Evolutionary conservation across 2,113 vertebrate species (phyloP), one percentile per base, ranked within the genome.

Genomic region (Corythaixoides concolor): DNA sequence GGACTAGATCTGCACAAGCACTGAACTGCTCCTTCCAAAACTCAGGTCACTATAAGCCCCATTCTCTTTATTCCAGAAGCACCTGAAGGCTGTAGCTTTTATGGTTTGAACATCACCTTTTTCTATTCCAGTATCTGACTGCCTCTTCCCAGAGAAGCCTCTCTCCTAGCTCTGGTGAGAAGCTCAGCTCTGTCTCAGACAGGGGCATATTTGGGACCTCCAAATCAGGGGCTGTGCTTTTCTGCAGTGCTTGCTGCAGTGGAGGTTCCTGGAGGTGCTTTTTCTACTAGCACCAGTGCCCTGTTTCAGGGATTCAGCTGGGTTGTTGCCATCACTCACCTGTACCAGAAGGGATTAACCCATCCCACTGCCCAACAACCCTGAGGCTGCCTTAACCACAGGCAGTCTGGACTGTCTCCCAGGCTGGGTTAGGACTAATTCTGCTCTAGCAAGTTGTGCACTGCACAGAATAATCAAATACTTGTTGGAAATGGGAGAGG

Each of bases 21-120:
- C 15, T 81, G 43, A 91, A 72, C 89, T 28, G 30, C 26, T 88
- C 33, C 26, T 90, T 72, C 74, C 85, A 91, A 86, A 95, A 82
- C 23, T 49, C 43, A 59, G 15, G 26, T 68, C 49, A 85, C 60
- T 14, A 1, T 82, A 66, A 77, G 4, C 11, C 13, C 20, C 12
- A 3, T 14, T 84, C 20, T 11, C 32, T 78, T 70, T 53, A 60
- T 49, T 64, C 60, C 14, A 12, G 33, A 79, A 83, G 30, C 23
- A 85, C 20, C 33, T 56, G 26, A 53, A 69, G 24, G 35, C 32
- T 66, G 22, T 33, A 49, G 32, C 28, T 66, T 83, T 88, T 35
- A 18, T 10, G 45, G 23, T 60, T 60, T n/a, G 58, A 88, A 60
- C 35, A 80, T 32, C 45, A 53, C 8, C 11, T 82, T 83, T 79